Percentiles rank a stretch among this genome's conserved stretches.
These are phyloP conservation scores for Coleophora deauratella DNA, from an alignment of 2,888 invertebrate genomes.

Conservation along the genomic window DNA sequence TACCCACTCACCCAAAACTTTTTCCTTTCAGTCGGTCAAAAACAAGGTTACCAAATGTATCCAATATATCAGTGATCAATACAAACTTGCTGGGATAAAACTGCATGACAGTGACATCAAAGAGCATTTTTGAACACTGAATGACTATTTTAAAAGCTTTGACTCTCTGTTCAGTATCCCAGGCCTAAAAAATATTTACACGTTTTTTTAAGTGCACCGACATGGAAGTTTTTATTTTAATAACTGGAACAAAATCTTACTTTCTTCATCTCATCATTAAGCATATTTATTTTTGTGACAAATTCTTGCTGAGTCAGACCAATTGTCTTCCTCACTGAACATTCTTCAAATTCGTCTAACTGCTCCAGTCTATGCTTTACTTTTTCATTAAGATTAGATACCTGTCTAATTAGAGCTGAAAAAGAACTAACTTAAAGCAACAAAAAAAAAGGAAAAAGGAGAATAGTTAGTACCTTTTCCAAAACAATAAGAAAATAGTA, in stretches of 20 bases:
- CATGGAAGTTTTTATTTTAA: neutral
- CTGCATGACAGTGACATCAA: conserved; percentile 90
- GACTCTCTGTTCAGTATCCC: conserved; percentile 95
- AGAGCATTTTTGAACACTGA: conserved; percentile 95
- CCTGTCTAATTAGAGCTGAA: conserved; percentile 85
- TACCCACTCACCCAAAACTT: conserved; percentile 61
- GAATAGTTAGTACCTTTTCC: conserved; percentile 10
- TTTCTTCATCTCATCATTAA: conserved; percentile 91
- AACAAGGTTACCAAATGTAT: conserved; percentile 94
- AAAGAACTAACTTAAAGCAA: conserved; percentile 65
- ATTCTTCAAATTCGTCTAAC: conserved; percentile 95
- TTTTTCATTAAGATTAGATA: conserved; percentile 88
- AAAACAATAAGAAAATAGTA: no score
- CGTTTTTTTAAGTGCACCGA: no score
- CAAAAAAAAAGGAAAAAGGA: conserved; percentile 31
- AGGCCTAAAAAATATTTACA: conserved; percentile 74
- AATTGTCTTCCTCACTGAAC: conserved; percentile 87
- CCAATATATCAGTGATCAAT: conserved; percentile 94
- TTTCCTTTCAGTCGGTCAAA: conserved; percentile 88
- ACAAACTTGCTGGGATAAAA: conserved; percentile 99
- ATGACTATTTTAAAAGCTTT: conserved; percentile 97
- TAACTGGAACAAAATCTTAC: conserved; percentile 23
- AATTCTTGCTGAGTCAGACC: conserved; percentile 96
- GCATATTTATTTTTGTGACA: conserved; percentile 87
- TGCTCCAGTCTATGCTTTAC: conserved; percentile 94